Evolutionary conservation across 2,797 vertebrate species (phyloP).

Genomic region (Hippoglossus hippoglossus): DNA sequence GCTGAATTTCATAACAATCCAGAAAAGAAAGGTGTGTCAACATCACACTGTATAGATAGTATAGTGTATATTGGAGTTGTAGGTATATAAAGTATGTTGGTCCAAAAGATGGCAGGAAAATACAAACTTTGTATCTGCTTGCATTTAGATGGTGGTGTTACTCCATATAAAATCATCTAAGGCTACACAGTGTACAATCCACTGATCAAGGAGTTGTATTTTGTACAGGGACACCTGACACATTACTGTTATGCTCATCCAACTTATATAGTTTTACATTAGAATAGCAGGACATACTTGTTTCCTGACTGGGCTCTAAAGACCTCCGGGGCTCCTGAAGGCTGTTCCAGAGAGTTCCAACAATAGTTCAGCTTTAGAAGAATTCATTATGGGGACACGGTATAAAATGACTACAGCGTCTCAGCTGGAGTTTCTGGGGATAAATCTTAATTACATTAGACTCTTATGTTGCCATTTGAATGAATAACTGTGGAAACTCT

Average conservation of each 20-base stretch:
- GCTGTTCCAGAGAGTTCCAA: conserved; percentile 13
- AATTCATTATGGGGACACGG: conserved; percentile 1
- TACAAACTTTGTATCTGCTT: background rate
- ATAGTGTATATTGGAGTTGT: too few relatives aligned
- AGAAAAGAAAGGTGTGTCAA: too few relatives aligned
- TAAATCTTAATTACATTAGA: conserved; percentile 5
- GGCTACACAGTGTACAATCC: background rate
- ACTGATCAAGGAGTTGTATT: background rate
- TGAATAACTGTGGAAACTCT: conserved; percentile 1
- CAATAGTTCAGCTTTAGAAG: conserved; percentile 6
- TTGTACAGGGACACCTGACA: background rate
- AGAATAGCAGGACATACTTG: conserved; percentile 3
- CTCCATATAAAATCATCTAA: background rate
- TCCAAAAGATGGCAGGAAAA: background rate
- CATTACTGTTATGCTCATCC: background rate
- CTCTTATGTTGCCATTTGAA: conserved; percentile 4
- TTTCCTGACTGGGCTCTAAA: conserved; percentile 1
- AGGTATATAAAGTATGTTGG: background rate
- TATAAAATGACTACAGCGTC: background rate
- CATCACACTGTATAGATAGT: too few relatives aligned
- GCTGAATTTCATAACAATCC: too few relatives aligned
- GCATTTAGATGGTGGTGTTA: background rate
- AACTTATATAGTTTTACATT: background rate
- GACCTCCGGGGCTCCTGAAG: conserved; percentile 12
- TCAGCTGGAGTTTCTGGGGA: conserved; percentile 12